phyloP scores from a whole-genome alignment of 2,797 vertebrate species.

The Falco biarmicus region DNA sequence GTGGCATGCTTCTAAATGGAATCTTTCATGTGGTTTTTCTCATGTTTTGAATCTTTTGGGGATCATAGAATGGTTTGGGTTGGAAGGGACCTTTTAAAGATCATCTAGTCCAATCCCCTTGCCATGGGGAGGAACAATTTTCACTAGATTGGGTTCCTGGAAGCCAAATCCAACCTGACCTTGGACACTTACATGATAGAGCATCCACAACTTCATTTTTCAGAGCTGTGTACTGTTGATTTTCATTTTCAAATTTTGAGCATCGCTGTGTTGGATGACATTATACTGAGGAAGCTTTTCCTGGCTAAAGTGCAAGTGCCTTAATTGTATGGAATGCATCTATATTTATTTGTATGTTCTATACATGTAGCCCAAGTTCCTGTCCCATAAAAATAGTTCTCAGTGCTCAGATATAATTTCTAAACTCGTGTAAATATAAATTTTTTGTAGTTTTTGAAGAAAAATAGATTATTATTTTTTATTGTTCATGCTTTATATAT shows the following conservation, averaged over 20 bases:
- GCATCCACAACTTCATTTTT: not conserved
- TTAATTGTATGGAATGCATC: not conserved
- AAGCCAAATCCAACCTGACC: not conserved
- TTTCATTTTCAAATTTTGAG: not conserved
- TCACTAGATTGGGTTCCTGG: not conserved
- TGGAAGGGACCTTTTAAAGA: not conserved
- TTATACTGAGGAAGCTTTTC: not conserved
- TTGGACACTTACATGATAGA: not conserved
- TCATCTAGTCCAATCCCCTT: accelerated
- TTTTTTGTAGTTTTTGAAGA: not conserved
- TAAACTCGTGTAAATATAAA: not conserved
- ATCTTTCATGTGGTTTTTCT: not conserved
- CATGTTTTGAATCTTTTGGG: not conserved
- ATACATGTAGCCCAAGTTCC: not conserved
- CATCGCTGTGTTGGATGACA: not conserved
- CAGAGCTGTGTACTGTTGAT: not conserved
- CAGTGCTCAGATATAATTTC: not conserved
- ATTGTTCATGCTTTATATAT: not conserved
- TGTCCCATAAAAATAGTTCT: not conserved
- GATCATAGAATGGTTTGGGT: not conserved
- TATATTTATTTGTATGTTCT: not conserved
- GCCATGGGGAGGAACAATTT: accelerated
- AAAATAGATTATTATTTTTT: not conserved
- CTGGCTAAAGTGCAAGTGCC: not conserved
- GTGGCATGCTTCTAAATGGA: not conserved